Conservation (phyloP, 2,113 vertebrate genomes). For the Ameiurus melas region DNA sequence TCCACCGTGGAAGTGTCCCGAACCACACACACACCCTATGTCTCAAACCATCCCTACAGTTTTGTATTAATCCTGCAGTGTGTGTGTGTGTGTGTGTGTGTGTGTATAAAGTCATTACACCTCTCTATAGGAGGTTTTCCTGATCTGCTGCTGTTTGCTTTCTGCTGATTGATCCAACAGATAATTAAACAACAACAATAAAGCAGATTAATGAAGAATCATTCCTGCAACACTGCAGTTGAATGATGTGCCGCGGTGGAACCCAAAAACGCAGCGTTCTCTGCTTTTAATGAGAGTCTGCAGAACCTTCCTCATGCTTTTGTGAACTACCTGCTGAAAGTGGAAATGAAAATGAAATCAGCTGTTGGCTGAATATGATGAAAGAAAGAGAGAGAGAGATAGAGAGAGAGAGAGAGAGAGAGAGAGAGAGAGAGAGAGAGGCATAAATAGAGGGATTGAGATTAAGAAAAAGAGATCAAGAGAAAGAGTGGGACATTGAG, state of each 20-base stretch:
- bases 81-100: slow-evolving; percentile 10
- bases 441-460: too few species aligned
- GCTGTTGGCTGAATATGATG: not conserved
- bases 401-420: not conserved
- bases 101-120: slow-evolving; percentile 49
- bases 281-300: slow-evolving; percentile 31
- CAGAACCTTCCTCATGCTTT: slow-evolving; percentile 26
- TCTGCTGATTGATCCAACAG: slow-evolving; percentile 40
- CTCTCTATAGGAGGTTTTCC: slow-evolving; percentile 40
- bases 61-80: not conserved
- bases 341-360: slow-evolving; percentile 46
- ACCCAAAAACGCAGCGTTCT: slow-evolving; percentile 15
- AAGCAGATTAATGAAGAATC: slow-evolving; percentile 44
- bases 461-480: not conserved
- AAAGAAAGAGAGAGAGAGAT: not conserved
- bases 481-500: not conserved
- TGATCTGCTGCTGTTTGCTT: slow-evolving; percentile 7
- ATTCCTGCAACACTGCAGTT: slow-evolving; percentile 44
- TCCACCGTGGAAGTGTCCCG: not conserved
- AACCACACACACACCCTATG: not conserved
- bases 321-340: slow-evolving; percentile 35
- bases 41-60: not conserved
- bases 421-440: too few species aligned
- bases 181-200: slow-evolving; percentile 49
- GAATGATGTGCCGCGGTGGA: slow-evolving; percentile 20